These are phyloP conservation scores for Colossoma macropomum DNA, from an alignment of 2,113 vertebrate genomes.

Conservation along the genomic window DNA sequence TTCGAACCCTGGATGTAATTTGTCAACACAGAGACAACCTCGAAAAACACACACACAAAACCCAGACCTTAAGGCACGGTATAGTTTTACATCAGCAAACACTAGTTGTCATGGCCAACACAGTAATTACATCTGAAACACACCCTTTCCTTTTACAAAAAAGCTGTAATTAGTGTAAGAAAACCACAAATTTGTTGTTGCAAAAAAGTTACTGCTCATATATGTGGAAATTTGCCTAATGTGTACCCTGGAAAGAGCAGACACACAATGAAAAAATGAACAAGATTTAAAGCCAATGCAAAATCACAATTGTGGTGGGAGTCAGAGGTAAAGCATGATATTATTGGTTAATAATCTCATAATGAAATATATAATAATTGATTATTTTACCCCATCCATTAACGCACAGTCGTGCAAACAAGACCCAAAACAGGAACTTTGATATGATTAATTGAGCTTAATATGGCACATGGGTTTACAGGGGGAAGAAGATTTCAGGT, in stretches of 20 bases:
- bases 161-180: constrained; percentile 27
- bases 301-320: too few relatives aligned
- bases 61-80: constrained; percentile 52
- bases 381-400: too few relatives aligned
- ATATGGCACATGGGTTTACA: too few relatives aligned
- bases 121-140: constrained; percentile 32
- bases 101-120: constrained; percentile 12
- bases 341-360: too few relatives aligned
- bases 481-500: too few relatives aligned
- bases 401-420: too few relatives aligned
- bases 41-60: constrained; percentile 54
- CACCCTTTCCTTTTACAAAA: constrained; percentile 25
- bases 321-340: too few relatives aligned
- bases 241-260: neutral
- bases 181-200: constrained; percentile 2
- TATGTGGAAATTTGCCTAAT: neutral
- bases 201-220: neutral
- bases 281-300: neutral
- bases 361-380: too few relatives aligned
- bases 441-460: too few relatives aligned
- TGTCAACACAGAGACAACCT: constrained; percentile 51
- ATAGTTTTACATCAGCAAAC: constrained; percentile 44
- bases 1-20: constrained; percentile 13
- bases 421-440: too few relatives aligned
- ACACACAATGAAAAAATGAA: neutral